A percentile compares a stretch with the other conserved stretches of the same genome.
Conservation (phyloP, 35 echinoderm and acorn worm genomes). For the Apostichopus japonicus region DNA sequence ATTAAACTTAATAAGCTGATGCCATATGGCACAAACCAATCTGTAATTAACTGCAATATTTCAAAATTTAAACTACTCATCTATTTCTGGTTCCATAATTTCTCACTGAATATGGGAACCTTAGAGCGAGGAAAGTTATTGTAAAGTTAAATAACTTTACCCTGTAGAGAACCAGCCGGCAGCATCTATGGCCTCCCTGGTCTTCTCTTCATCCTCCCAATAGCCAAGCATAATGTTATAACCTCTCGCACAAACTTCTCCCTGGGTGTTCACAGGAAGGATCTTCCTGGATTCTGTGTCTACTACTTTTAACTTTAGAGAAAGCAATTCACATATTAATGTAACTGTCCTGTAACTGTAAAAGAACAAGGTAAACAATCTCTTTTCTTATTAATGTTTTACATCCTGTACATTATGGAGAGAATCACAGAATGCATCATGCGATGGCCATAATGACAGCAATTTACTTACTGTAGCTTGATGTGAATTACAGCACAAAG, state of each 20-base stretch:
- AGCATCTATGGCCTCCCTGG: slow-evolving; percentile 72
- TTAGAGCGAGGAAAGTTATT: not conserved
- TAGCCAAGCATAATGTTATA: slow-evolving; percentile 91
- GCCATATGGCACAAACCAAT: too few species aligned
- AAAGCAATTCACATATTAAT: too few species aligned
- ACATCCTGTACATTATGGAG: too few species aligned
- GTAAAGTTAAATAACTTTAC: slow-evolving; percentile 30
- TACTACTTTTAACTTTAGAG: slow-evolving; percentile 72
- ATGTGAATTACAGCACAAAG: too few species aligned
- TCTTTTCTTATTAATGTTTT: too few species aligned
- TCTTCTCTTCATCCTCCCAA: slow-evolving; percentile 90
- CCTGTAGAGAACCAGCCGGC: slow-evolving; percentile 84
- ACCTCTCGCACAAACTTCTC: slow-evolving; percentile 80
- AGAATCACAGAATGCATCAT: too few species aligned
- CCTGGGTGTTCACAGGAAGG: slow-evolving; percentile 65
- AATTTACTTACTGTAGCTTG: too few species aligned
- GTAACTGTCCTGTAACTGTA: too few species aligned
- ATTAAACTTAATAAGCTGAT: too few species aligned
- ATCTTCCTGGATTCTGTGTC: slow-evolving; percentile 70
- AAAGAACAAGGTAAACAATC: too few species aligned
- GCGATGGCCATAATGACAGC: too few species aligned
- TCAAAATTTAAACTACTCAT: not conserved
- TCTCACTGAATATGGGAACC: not conserved
- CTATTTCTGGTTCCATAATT: too few species aligned
- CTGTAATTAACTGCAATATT: not conserved